phyloP scores from a whole-genome alignment of 2,113 vertebrate genomes.

The Ibidorhyncha struthersii region DNA sequence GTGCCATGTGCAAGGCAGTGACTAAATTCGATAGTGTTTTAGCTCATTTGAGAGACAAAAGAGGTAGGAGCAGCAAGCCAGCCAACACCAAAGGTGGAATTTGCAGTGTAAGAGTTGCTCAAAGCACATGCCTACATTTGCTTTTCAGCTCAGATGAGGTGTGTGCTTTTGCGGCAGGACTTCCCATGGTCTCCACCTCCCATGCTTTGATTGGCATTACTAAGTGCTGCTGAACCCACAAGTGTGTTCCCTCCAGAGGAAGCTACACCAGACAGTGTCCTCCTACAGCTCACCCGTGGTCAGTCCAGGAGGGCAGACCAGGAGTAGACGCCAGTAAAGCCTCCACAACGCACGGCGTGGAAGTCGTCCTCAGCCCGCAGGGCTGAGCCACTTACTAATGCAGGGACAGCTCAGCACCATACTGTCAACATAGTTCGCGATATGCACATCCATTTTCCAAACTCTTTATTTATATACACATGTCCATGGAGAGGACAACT shows the following conservation, averaged over 20 bases:
- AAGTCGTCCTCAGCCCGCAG: not conserved
- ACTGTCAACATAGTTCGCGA: fast-evolving
- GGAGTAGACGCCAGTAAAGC: not conserved
- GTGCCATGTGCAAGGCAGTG: fast-evolving
- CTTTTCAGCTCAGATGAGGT: not conserved
- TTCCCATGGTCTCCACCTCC: not conserved
- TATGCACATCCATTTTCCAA: not conserved
- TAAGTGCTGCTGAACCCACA: not conserved
- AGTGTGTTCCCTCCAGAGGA: not conserved
- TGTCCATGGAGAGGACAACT: not conserved
- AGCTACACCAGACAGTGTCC: fast-evolving
- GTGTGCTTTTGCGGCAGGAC: not conserved
- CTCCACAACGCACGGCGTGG: fast-evolving
- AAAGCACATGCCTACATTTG: not conserved
- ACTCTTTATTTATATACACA: not conserved
- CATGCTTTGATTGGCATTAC: not conserved
- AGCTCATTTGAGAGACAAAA: not conserved
- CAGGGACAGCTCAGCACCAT: not conserved
- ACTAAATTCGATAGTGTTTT: not conserved
- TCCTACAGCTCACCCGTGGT: fast-evolving
- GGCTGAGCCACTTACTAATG: fast-evolving
- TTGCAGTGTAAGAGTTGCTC: not conserved
- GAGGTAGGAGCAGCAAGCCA: not conserved
- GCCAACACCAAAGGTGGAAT: not conserved
- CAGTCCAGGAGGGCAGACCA: not conserved